Evolutionary conservation across 2,797 vertebrate species (phyloP).

Genomic region (Gorsachius magnificus): DNA sequence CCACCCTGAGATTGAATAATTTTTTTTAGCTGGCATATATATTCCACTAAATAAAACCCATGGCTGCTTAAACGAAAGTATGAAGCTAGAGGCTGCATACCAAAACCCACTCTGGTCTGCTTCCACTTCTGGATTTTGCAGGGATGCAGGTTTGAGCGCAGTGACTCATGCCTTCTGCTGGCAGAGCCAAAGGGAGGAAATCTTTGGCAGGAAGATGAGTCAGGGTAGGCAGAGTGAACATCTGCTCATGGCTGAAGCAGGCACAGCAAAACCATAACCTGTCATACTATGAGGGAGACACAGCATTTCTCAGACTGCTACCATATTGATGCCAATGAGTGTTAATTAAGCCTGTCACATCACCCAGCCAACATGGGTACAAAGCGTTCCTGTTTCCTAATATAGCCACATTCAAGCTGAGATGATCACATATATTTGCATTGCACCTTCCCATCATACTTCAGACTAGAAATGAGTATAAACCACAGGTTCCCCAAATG

Average conservation of each 20-base stretch:
- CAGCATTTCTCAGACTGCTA: neutral
- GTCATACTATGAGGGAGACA: neutral
- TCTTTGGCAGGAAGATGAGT: neutral
- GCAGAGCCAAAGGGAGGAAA: neutral
- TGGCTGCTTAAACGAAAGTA: neutral
- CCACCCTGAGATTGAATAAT: neutral
- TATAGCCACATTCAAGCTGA: neutral
- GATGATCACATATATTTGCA: rapidly evolving
- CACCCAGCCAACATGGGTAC: neutral
- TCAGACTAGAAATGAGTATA: neutral
- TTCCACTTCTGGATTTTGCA: neutral
- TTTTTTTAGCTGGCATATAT: neutral
- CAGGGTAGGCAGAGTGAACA: neutral
- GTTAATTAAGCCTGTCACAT: neutral
- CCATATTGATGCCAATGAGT: neutral
- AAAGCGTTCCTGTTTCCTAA: neutral
- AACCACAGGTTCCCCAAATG: neutral
- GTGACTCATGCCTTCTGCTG: neutral
- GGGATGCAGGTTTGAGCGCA: neutral
- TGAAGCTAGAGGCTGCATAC: neutral
- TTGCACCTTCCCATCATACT: neutral
- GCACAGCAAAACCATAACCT: neutral
- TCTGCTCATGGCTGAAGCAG: neutral
- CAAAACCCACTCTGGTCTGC: neutral
- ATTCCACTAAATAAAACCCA: neutral